phyloP scores from a whole-genome alignment of 2,888 invertebrate species.

The Acronicta aceris region DNA sequence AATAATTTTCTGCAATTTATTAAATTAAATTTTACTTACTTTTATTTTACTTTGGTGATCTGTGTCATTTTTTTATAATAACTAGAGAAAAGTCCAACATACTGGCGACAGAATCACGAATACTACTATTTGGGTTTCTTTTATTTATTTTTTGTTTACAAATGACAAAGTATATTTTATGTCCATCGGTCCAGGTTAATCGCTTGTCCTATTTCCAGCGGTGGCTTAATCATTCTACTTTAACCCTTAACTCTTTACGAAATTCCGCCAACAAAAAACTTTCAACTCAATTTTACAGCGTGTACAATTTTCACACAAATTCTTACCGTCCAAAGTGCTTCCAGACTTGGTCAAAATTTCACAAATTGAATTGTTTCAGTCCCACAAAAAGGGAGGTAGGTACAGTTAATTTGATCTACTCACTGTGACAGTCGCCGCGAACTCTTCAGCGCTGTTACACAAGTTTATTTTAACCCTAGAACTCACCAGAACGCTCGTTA shows the following conservation, averaged over 20 bases:
- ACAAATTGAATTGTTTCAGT: constrained; percentile 52
- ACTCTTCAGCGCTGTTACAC: constrained; percentile 54
- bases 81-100: too few relatives aligned
- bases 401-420: constrained; percentile 57
- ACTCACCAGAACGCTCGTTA: constrained; percentile 40
- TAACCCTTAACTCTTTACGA: constrained; percentile 2
- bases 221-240: neutral
- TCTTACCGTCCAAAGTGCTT: constrained; percentile 22
- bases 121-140: too few relatives aligned
- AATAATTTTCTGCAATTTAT: too few relatives aligned
- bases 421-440: constrained; percentile 50
- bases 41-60: too few relatives aligned
- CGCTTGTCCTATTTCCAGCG: too few relatives aligned
- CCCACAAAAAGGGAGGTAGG: constrained; percentile 26
- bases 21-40: too few relatives aligned
- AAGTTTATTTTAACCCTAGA: constrained; percentile 51
- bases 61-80: too few relatives aligned
- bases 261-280: constrained; percentile 23
- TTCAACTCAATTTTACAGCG: constrained; percentile 25
- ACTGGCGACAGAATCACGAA: too few relatives aligned
- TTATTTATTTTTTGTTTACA: too few relatives aligned
- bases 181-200: too few relatives aligned
- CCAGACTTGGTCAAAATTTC: constrained; percentile 38
- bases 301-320: constrained; percentile 31
- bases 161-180: too few relatives aligned